Evolutionary conservation across 2,797 vertebrate genomes (phyloP), one percentile per base, ranked within the genome.

Genomic region (Squalus acanthias): DNA sequence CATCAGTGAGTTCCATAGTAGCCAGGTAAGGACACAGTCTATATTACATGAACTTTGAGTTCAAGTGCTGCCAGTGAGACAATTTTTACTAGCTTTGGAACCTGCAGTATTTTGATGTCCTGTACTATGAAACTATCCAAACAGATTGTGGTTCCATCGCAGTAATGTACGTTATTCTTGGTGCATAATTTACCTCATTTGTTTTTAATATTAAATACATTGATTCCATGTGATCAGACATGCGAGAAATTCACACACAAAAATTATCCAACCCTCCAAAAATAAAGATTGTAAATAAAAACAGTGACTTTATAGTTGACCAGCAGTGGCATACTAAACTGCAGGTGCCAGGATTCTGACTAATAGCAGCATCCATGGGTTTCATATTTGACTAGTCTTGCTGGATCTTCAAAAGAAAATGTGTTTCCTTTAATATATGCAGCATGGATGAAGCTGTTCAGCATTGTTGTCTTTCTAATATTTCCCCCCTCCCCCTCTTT

Each of bases 401-500:
- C n/a, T 89, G 46, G 33, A 82, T 82, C n/a, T 82, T 82, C n/a
- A 39, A 79, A 79, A 79, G 74, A 79, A n/a, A 79, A 79, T 79
- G 15, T 15, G 60, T 63, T 65, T 87, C 24, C 26, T 89, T 89
- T 60, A 7, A 65, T 92, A 63, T 20, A 65, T 65, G 29, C 29
- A 65, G 4, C 60, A 20, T 0, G 5, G 89, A 9, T 63, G 63
- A 65, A 92, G 63, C 17, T n/a, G 6, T 92, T 39, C 57, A 39
- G 33, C 22, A 65, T 92, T 65, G 60, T n/a, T 92, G 6, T 22
- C 22, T 93, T 93, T n/a, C 39, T 15, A 39, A 22, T 92, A n/a
- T 65, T 93, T 69, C 33, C 96, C 53, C 12, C 9, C 20, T 5
- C 1, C 15, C 15, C 63, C 60, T 57, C 5, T 57, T 57, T n/a